A percentile compares a stretch with the other conserved stretches of the same genome.
phyloP scores from a whole-genome alignment of 2,888 invertebrate species.

The Uloborus plumipes region DNA sequence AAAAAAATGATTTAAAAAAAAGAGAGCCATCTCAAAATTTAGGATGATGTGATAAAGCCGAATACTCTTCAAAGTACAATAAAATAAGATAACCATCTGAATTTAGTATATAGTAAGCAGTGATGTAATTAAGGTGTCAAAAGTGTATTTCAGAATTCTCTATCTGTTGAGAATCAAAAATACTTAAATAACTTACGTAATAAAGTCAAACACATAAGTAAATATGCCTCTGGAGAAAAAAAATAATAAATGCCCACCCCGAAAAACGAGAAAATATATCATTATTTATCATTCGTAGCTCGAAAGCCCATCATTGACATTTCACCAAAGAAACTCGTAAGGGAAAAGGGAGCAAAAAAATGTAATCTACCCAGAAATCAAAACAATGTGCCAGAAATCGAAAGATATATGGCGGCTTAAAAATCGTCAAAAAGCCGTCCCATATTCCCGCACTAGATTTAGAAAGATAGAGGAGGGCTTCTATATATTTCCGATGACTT shows the following conservation, averaged over 20 bases:
- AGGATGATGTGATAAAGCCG: too few relatives aligned
- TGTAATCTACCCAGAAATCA: slow-evolving; percentile 54
- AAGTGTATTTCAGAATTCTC: too few relatives aligned
- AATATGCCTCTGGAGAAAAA: slow-evolving; percentile 17
- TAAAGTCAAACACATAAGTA: slow-evolving; percentile 38
- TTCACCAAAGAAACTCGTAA: slow-evolving; percentile 30
- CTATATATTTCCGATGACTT: slow-evolving; percentile 30
- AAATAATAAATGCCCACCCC: neutral
- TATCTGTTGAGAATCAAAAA: neutral
- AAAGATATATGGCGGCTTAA: slow-evolving; percentile 60
- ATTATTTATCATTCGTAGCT: slow-evolving; percentile 49
- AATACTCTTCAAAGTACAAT: too few relatives aligned
- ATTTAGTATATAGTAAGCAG: too few relatives aligned
- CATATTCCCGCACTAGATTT: slow-evolving; percentile 31
- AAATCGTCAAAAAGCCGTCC: slow-evolving; percentile 56
- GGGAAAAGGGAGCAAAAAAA: slow-evolving; percentile 25
- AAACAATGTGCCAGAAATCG: slow-evolving; percentile 50
- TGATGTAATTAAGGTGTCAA: too few relatives aligned
- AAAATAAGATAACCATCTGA: too few relatives aligned
- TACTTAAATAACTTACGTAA: neutral
- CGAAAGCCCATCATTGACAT: slow-evolving; percentile 50
- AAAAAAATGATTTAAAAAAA: too few relatives aligned
- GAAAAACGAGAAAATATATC: slow-evolving; percentile 43
- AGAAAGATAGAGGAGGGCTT: slow-evolving; percentile 25
- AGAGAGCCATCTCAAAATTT: too few relatives aligned